Conservation (phyloP, 2,797 vertebrate genomes). For the Benthosema pterotum region DNA sequence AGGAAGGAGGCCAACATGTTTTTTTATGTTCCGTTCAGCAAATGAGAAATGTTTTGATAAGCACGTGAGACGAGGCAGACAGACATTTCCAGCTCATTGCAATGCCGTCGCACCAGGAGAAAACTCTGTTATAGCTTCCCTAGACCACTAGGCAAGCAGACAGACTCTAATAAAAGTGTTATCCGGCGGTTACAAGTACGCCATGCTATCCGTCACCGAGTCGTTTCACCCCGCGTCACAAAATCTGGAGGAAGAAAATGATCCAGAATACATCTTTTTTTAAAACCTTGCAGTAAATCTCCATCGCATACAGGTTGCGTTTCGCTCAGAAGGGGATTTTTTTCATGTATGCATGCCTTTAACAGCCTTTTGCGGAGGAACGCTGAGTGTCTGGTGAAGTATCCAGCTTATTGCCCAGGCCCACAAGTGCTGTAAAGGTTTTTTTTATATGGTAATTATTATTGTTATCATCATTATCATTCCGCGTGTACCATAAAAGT, state of each 20-base stretch:
- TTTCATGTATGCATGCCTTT: constrained; percentile 32
- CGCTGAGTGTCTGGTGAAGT: constrained; percentile 42
- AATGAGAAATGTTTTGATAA: constrained; percentile 69
- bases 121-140: constrained; percentile 52
- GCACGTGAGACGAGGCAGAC: constrained; percentile 57
- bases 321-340: constrained; percentile 48
- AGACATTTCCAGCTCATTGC: constrained; percentile 59
- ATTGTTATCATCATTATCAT: constrained; percentile 73
- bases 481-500: constrained; percentile 62
- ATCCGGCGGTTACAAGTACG: constrained; percentile 56
- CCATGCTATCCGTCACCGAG: constrained; percentile 59
- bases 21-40: constrained; percentile 56
- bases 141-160: constrained; percentile 55
- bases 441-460: constrained; percentile 71
- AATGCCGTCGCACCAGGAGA: constrained; percentile 43
- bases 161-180: constrained; percentile 52
- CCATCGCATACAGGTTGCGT: constrained; percentile 60
- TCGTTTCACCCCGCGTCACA: constrained; percentile 37
- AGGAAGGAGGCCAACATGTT: constrained; percentile 60
- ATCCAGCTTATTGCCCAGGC: constrained; percentile 50
- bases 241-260: constrained; percentile 62
- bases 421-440: constrained; percentile 53
- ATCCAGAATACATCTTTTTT: constrained; percentile 53
- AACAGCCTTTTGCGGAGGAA: constrained; percentile 44
- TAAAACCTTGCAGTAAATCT: constrained; percentile 62